Percentiles rank a stretch among this genome's conserved stretches.
Conservation (phyloP, 2,888 invertebrate genomes). For the Diplazon laetatorius region DNA sequence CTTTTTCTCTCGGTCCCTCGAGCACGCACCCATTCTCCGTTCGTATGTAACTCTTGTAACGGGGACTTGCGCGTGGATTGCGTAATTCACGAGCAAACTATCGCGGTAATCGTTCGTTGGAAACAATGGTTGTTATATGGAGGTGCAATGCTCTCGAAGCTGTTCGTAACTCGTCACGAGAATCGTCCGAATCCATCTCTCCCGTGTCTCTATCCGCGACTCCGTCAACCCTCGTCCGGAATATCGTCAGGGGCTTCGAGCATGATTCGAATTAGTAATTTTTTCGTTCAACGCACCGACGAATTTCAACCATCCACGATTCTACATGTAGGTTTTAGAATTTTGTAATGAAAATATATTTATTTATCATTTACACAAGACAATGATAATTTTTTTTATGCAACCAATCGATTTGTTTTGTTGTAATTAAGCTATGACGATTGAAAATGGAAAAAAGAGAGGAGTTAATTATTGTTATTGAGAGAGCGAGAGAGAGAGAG, state of each 20-base stretch:
- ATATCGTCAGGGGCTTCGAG: slow-evolving; percentile 54
- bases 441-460: not conserved
- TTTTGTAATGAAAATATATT: too few relatives aligned
- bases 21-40: slow-evolving; percentile 35
- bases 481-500: not conserved
- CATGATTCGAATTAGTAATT: slow-evolving; percentile 70
- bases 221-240: slow-evolving; percentile 17
- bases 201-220: too few relatives aligned
- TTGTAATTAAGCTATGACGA: not conserved
- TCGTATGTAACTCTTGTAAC: slow-evolving; percentile 55
- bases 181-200: slow-evolving; percentile 1
- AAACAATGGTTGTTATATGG: slow-evolving; percentile 75
- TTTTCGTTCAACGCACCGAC: slow-evolving; percentile 49
- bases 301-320: not conserved
- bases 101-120: slow-evolving; percentile 71
- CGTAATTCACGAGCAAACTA: slow-evolving; percentile 42
- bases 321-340: too few relatives aligned
- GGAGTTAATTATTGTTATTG: not conserved
- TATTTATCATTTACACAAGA: not conserved
- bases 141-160: slow-evolving; percentile 67
- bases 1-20: slow-evolving; percentile 3
- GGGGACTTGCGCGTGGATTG: slow-evolving; percentile 44
- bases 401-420: slow-evolving; percentile 6
- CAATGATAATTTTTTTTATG: slow-evolving; percentile 23
- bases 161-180: slow-evolving; percentile 15